phyloP scores from a whole-genome alignment of 2,888 invertebrate genomes.

The Tenthredo amoena region DNA sequence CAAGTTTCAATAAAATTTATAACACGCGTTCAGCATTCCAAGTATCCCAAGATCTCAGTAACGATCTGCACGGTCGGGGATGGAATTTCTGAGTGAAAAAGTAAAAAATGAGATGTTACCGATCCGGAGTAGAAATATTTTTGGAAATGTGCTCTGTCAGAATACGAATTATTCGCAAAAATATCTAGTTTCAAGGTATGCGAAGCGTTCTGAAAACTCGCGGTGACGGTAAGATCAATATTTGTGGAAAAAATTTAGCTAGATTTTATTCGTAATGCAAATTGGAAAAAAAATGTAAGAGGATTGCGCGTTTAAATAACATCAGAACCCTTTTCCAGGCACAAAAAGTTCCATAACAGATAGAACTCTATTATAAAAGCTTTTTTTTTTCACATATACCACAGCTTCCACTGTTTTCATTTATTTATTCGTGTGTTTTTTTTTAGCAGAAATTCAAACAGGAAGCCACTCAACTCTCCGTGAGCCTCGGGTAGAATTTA shows the following conservation, averaged over 20 bases:
- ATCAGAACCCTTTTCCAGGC: not conserved
- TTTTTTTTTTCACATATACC: not conserved
- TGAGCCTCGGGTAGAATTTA: constrained; percentile 4
- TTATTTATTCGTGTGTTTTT: not conserved
- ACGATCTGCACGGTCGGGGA: not conserved
- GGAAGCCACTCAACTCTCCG: constrained; percentile 10
- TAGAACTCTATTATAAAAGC: not conserved
- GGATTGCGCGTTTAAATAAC: constrained; percentile 12
- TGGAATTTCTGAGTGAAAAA: not conserved
- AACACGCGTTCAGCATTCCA: constrained; percentile 31
- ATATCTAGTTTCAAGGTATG: not conserved
- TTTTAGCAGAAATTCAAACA: not conserved
- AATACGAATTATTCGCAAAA: not conserved
- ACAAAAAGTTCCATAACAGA: not conserved
- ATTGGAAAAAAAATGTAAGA: not conserved
- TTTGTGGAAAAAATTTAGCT: not conserved
- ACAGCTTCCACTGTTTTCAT: not conserved
- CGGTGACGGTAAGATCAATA: not conserved
- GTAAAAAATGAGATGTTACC: not conserved
- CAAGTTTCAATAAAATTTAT: constrained; percentile 45
- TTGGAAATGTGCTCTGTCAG: not conserved
- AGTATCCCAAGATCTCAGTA: constrained; percentile 9
- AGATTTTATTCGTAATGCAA: not conserved
- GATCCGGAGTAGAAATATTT: not conserved
- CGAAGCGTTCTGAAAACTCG: not conserved